These are phyloP conservation scores for Popillia japonica DNA, from an alignment of 1,140 invertebrate species.

Conservation along the genomic window DNA sequence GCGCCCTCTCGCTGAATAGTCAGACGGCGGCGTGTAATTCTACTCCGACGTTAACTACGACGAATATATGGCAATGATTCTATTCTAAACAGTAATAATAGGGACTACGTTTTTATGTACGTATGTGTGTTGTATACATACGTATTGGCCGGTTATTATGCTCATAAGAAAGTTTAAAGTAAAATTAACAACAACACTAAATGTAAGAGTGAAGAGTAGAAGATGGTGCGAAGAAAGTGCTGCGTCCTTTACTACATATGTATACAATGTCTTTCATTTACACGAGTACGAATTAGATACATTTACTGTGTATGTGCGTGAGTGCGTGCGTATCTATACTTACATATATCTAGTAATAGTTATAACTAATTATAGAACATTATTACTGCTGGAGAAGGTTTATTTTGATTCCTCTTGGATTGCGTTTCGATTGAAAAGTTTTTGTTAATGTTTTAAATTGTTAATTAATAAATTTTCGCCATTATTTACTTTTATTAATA, in stretches of 20 bases:
- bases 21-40: constrained; percentile 41
- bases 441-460: too few relatives aligned
- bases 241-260: neutral
- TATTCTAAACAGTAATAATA: neutral
- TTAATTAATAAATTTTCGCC: too few relatives aligned
- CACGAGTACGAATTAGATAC: neutral
- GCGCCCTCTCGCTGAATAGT: constrained; percentile 53
- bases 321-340: too few relatives aligned
- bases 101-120: too few relatives aligned
- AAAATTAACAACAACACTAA: too few relatives aligned
- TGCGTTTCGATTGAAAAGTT: too few relatives aligned
- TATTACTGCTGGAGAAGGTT: constrained; percentile 13
- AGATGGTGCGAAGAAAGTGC: too few relatives aligned
- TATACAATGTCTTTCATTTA: constrained; percentile 21
- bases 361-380: constrained; percentile 15
- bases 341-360: neutral
- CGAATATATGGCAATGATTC: constrained; percentile 57
- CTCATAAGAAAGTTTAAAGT: neutral
- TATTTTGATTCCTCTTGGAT: too few relatives aligned
- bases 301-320: too few relatives aligned
- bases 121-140: too few relatives aligned
- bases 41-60: constrained; percentile 47
- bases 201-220: neutral
- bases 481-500: too few relatives aligned
- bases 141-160: neutral